Conservation (phyloP, 2,888 invertebrate genomes). For the Rhamphomyia laevipes region DNA sequence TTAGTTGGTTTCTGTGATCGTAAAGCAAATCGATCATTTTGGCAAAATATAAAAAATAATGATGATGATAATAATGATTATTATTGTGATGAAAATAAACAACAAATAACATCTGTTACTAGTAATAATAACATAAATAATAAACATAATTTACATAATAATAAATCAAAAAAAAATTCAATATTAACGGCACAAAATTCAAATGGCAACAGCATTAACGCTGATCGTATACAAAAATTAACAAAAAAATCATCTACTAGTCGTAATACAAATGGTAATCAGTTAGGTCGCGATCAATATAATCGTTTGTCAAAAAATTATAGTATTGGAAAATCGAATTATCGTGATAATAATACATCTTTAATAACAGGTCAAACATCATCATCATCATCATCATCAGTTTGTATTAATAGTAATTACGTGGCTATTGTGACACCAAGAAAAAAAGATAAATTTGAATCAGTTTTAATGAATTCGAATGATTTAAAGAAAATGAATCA, state of each 20-base stretch:
- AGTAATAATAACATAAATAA: too few relatives aligned
- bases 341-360: neutral
- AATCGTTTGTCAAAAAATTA: neutral
- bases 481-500: neutral
- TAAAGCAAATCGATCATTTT: too few relatives aligned
- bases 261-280: neutral
- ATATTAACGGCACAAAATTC: too few relatives aligned
- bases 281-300: neutral
- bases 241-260: too few relatives aligned
- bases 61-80: too few relatives aligned
- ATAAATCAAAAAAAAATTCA: too few relatives aligned
- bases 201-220: too few relatives aligned
- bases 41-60: too few relatives aligned
- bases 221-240: too few relatives aligned
- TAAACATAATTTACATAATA: too few relatives aligned
- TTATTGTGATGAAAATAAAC: too few relatives aligned
- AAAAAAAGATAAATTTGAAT: conserved; percentile 17
- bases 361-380: neutral
- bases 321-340: neutral
- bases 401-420: neutral
- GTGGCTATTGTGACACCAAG: conserved; percentile 18
- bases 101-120: too few relatives aligned
- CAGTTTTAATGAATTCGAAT: neutral
- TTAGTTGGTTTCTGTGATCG: conserved; percentile 9
- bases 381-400: neutral